Conservation (phyloP, 2,113 vertebrate genomes). For the Harpagus bidentatus region DNA sequence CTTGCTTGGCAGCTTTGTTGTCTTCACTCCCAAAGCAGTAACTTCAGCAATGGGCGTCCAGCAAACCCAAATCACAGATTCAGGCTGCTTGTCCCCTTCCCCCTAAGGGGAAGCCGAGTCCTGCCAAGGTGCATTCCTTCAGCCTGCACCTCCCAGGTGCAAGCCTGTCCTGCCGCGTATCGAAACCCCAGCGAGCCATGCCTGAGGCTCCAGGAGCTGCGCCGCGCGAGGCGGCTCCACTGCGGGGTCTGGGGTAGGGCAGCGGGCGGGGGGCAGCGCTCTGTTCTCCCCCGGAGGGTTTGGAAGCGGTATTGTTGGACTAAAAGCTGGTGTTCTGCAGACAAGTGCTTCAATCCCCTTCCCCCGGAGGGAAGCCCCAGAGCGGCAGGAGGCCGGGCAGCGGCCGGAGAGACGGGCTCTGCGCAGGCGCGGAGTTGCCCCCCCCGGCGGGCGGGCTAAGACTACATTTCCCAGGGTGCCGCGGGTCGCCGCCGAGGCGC, state of each 20-base stretch:
- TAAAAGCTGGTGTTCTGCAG: not conserved
- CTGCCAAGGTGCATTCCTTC: not conserved
- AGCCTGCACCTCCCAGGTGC: not conserved
- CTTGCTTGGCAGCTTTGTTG: not conserved
- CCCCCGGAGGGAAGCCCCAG: no score
- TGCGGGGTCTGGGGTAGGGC: no score
- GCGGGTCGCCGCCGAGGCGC: not conserved
- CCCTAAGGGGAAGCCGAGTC: not conserved
- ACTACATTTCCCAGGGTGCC: constrained; percentile 52
- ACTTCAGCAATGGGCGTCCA: not conserved
- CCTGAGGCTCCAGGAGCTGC: no score
- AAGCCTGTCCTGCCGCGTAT: fast-evolving
- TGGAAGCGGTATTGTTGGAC: not conserved
- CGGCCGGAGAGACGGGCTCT: no score
- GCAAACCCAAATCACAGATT: not conserved
- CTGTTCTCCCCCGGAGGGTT: not conserved
- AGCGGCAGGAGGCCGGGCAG: not conserved
- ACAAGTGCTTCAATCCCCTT: fast-evolving
- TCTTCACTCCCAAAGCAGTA: not conserved
- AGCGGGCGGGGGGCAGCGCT: no score
- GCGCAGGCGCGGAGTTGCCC: not conserved
- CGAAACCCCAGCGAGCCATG: not conserved
- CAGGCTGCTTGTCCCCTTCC: not conserved
- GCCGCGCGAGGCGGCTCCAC: no score
- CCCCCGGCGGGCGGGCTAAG: fast-evolving